phyloP scores from a whole-genome alignment of 2,888 invertebrate species.

The Epiblema foenella region DNA sequence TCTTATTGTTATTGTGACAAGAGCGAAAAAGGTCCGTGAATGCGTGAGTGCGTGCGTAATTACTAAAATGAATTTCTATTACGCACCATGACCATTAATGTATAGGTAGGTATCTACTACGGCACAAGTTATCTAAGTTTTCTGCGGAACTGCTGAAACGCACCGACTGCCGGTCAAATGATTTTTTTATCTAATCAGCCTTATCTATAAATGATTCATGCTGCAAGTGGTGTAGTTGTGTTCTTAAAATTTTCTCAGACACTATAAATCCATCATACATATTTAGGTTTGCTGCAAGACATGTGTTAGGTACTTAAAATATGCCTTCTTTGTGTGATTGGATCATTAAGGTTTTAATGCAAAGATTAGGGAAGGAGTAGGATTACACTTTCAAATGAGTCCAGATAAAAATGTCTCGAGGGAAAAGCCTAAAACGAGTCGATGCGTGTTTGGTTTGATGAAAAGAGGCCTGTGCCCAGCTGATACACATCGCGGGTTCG shows the following conservation, averaged over 20 bases:
- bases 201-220: conserved; percentile 36
- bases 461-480: no score
- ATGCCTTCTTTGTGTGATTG: conserved; percentile 3
- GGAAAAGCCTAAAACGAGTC: no score
- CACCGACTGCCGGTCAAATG: neutral
- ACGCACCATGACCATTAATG: no score
- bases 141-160: neutral
- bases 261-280: conserved; percentile 8
- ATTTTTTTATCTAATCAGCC: conserved; percentile 35
- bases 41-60: no score
- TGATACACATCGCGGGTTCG: no score
- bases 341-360: neutral
- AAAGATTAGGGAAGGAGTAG: neutral
- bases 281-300: neutral
- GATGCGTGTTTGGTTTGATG: no score
- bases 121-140: conserved; percentile 1
- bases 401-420: no score
- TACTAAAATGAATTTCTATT: no score
- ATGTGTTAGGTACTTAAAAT: neutral
- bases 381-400: no score
- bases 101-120: no score
- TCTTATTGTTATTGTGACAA: no score
- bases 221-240: conserved; percentile 16
- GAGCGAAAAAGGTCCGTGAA: no score
- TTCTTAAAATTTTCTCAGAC: conserved; percentile 7